A percentile compares a stretch with the other conserved stretches of the same genome.
Conservation (phyloP, 1,140 invertebrate genomes). For the Caenorhabditis brenneri region DNA sequence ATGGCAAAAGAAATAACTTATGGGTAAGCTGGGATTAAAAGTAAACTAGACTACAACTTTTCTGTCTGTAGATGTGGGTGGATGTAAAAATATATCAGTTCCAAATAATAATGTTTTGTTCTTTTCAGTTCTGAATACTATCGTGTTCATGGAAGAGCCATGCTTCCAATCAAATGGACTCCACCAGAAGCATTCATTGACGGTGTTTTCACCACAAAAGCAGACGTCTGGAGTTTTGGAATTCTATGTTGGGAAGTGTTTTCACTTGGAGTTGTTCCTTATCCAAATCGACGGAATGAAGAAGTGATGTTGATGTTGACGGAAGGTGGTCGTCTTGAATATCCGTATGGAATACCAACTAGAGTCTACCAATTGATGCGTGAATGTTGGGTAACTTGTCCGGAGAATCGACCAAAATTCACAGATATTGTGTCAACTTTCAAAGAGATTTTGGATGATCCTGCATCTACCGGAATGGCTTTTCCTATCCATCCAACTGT, state of each 20-base stretch:
- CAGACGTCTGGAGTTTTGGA: constrained; percentile 97
- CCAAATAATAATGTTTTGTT: not conserved
- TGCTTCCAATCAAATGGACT: constrained; percentile 99
- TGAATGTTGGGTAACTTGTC: constrained; percentile 59
- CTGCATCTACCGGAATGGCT: not conserved
- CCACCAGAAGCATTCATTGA: constrained; percentile 96
- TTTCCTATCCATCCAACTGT: constrained; percentile 35
- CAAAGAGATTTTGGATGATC: constrained; percentile 41
- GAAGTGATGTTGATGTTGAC: constrained; percentile 95
- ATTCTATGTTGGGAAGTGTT: constrained; percentile 92
- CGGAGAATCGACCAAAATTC: constrained; percentile 60
- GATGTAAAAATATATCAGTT: not conserved
- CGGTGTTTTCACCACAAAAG: constrained; percentile 95
- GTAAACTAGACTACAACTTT: not conserved
- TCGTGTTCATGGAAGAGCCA: constrained; percentile 92
- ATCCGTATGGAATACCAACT: constrained; percentile 60
- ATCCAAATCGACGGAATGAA: constrained; percentile 90
- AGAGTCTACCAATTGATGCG: constrained; percentile 56
- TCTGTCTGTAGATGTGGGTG: not conserved
- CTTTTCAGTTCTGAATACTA: constrained; percentile 88
- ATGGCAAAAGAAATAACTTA: constrained; percentile 92
- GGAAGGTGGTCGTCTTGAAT: constrained; percentile 64
- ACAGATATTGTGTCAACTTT: constrained; percentile 54
- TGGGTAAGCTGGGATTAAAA: constrained; percentile 63
- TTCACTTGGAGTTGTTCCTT: constrained; percentile 90